Base-by-base conservation (phyloP, 1,140 invertebrate species). In the Venturia canescens region DNA sequence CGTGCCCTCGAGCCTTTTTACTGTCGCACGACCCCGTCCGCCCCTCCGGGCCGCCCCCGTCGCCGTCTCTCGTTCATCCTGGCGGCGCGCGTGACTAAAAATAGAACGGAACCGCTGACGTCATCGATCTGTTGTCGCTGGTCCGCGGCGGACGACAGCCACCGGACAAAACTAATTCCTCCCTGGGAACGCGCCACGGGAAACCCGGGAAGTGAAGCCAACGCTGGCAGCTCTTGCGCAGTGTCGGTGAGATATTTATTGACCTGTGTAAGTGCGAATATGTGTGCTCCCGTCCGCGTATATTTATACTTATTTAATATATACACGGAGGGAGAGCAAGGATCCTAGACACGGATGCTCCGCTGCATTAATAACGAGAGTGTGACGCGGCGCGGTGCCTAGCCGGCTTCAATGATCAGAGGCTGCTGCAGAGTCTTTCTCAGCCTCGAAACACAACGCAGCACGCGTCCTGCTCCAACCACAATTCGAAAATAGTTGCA, bases 71-170 rank as follows among this genome's bases (percentile, higher is more conserved):
- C 60, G 26, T 57, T 16, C 80, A 48, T 38, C 79, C 53, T 67
- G 31, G 53, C 63, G 74, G 75, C 75, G 75, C 60, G 66, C 78
- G 63, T 70, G 76, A 44, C 83, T 85, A 87, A 87, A 87, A 87
- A 87, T 86, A 87, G 80, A 81, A 78, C 31, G 80, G 71, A 78
- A 81, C 75, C 85, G 74, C 80, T 86, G 84, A 87, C 86, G 85
- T 87, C 86, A 87, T 87, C 81, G 86, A 87, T 86, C 85, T 82
- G 72, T 82, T 78, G 66, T 63, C 75, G 75, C 75, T 77, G 53
- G 50, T 50, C 26, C 72, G 72, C 18, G 60, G 60, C 11, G 60
- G 21, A 4, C 48, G 71, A 48, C 27, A 74, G 72, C 26, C 26
- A 53, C 18, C 48, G 72, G 72, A 77, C 75, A 77, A 77, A 77